Percentiles rank a stretch among this genome's conserved stretches.
Conservation (phyloP, 2,888 invertebrate species). For the Diarsia dahlii region DNA sequence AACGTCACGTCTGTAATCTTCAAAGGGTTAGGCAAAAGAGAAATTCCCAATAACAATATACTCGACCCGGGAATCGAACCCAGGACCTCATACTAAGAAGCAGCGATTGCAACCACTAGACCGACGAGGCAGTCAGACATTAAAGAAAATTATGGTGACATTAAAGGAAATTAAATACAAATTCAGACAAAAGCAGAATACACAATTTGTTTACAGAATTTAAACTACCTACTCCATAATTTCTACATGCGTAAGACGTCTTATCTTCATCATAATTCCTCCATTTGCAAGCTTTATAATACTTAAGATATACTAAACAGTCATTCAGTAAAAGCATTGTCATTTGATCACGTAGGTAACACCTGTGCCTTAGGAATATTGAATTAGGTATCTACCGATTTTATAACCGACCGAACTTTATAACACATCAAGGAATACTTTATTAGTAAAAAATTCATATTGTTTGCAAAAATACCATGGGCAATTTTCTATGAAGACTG, state of each 20-base stretch:
- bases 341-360: conserved; percentile 44
- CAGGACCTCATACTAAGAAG: no score
- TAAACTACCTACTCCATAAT: conserved; percentile 32
- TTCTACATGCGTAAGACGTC: conserved; percentile 25
- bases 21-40: no score
- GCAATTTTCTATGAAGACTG: not conserved
- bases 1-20: no score
- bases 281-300: conserved; percentile 32
- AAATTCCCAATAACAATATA: no score
- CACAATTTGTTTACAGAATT: conserved; percentile 19
- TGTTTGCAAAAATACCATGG: not conserved
- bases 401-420: no score
- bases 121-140: no score
- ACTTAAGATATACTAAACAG: conserved; percentile 19
- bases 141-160: not conserved
- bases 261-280: conserved; percentile 30
- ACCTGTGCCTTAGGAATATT: conserved; percentile 40
- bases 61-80: no score
- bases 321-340: conserved; percentile 44
- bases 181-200: conserved; percentile 15
- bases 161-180: not conserved
- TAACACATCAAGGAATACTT: conserved; percentile 6
- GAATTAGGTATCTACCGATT: conserved; percentile 10
- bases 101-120: no score
- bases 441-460: conserved; percentile 2